phyloP scores from a whole-genome alignment of 2,113 vertebrate genomes.

The Hydrochoerus hydrochaeris region DNA sequence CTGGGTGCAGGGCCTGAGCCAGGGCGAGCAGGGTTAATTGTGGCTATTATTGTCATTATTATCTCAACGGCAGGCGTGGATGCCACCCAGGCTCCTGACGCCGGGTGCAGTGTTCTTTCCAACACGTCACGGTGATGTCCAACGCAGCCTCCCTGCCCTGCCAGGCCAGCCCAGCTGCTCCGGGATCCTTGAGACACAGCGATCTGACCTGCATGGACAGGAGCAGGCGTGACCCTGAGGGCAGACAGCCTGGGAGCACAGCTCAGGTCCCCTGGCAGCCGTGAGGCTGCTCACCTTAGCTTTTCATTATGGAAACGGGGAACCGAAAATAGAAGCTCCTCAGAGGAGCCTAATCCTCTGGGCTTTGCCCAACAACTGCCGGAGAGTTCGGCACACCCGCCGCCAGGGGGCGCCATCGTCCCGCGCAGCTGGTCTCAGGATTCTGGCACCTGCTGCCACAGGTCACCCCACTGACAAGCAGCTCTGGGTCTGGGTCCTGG shows the following conservation, averaged over 20 bases:
- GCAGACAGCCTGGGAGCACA: neutral
- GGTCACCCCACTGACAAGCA: neutral
- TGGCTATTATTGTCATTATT: slow-evolving; percentile 43
- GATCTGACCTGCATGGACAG: neutral
- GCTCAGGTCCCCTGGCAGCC: neutral
- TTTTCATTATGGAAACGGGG: slow-evolving; percentile 47
- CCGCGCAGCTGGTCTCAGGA: neutral
- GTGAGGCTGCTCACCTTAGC: neutral
- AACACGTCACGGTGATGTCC: slow-evolving; percentile 56
- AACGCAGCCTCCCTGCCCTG: neutral
- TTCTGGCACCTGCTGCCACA: too few species aligned
- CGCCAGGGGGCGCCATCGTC: neutral
- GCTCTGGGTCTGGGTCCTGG: neutral
- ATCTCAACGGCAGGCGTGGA: slow-evolving; percentile 27
- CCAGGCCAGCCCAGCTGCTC: neutral
- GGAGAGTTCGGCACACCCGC: accelerated
- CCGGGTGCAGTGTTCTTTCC: slow-evolving; percentile 71
- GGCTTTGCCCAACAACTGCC: slow-evolving; percentile 26
- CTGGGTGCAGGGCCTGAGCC: neutral
- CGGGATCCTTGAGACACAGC: neutral
- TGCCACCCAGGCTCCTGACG: slow-evolving; percentile 45
- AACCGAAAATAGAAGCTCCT: slow-evolving; percentile 72
- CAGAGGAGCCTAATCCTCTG: slow-evolving; percentile 32
- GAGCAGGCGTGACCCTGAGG: neutral
- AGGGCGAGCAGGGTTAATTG: neutral